phyloP scores from a whole-genome alignment of 2,888 invertebrate genomes.

The Monopis laevigella region DNA sequence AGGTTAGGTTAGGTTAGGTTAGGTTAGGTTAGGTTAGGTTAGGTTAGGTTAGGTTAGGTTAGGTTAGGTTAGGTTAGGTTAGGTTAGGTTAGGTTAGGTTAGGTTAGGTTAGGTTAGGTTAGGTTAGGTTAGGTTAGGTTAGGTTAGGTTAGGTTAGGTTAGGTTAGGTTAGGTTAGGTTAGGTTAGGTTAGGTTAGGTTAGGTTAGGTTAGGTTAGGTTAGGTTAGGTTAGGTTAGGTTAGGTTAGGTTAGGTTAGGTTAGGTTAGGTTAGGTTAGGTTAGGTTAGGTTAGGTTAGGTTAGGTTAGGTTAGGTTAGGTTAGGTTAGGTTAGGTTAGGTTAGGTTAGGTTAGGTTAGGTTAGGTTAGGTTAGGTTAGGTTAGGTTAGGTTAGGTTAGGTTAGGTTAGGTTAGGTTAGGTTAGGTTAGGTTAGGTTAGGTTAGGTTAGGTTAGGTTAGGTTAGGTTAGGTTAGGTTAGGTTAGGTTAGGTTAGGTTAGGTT shows the following conservation, averaged over 20 bases:
- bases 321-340: constrained; percentile 18
- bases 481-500: constrained; percentile 12
- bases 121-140: constrained; percentile 23
- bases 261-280: constrained; percentile 20
- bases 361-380: constrained; percentile 24
- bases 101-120: too few species aligned
- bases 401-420: constrained; percentile 20
- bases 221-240: constrained; percentile 21
- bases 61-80: constrained; percentile 20
- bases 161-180: constrained; percentile 23
- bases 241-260: constrained; percentile 18
- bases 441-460: constrained; percentile 12
- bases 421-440: constrained; percentile 13
- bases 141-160: constrained; percentile 21
- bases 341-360: constrained; percentile 23
- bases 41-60: constrained; percentile 21
- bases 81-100: constrained; percentile 24
- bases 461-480: constrained; percentile 12
- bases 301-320: constrained; percentile 20
- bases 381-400: constrained; percentile 24
- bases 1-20: constrained; percentile 20
- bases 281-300: constrained; percentile 19
- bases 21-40: constrained; percentile 20
- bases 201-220: constrained; percentile 23
- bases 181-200: constrained; percentile 24